These are phyloP conservation scores for Loxodonta africana DNA, from an alignment of 2,113 vertebrate species.

Conservation along the genomic window DNA sequence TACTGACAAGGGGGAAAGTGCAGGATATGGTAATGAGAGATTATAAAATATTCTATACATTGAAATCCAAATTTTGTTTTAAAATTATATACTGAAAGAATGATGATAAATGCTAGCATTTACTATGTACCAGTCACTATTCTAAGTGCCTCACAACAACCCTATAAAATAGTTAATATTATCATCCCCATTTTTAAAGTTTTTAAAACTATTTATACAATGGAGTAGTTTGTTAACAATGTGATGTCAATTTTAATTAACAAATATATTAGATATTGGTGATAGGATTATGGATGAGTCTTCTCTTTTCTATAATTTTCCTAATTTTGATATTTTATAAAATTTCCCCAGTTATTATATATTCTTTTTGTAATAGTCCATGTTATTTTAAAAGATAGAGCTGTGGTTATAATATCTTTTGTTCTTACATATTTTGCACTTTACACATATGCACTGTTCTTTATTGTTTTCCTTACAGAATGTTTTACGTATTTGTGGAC, in stretches of 20 bases:
- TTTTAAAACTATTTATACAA: constrained; percentile 36
- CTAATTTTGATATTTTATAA: constrained; percentile 48
- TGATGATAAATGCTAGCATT: constrained; percentile 29
- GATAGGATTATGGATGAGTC: neutral
- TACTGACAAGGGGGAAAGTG: neutral
- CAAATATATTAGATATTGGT: neutral
- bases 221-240: neutral
- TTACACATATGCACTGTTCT: constrained; percentile 34
- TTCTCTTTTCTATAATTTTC: constrained; percentile 15
- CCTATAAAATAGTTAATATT: neutral
- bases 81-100: constrained; percentile 13
- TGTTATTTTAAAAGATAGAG: constrained; percentile 55
- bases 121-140: neutral
- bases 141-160: neutral
- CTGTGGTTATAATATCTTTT: neutral
- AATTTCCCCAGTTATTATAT: constrained; percentile 42
- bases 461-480: constrained; percentile 73
- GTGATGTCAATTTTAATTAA: neutral
- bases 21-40: constrained; percentile 24
- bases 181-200: constrained; percentile 5
- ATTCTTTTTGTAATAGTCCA: constrained; percentile 45
- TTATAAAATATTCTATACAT: neutral
- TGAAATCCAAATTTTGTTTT: constrained; percentile 24
- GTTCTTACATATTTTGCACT: constrained; percentile 25
- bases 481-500: constrained; percentile 65